Conservation (phyloP, 2,797 vertebrate species). For the Triplophysa yarkandensis region DNA sequence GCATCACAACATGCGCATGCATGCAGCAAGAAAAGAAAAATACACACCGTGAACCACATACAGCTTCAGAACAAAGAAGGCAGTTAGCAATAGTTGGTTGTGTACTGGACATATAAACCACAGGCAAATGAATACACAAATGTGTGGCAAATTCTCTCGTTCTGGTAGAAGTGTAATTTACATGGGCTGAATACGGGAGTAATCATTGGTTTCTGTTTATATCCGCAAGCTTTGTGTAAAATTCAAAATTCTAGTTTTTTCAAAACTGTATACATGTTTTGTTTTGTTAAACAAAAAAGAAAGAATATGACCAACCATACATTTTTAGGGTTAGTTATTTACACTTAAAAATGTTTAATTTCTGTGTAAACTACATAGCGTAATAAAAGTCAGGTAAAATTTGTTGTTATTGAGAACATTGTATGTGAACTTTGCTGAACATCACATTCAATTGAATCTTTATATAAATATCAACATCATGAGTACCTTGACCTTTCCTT, state of each 20-base stretch:
- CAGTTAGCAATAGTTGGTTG: background rate
- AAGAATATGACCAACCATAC: too few species aligned
- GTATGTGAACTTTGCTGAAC: background rate
- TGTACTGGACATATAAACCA: background rate
- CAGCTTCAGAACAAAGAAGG: background rate
- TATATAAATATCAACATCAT: background rate
- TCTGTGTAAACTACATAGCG: too few species aligned
- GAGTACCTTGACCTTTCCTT: background rate
- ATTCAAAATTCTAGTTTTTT: too few species aligned
- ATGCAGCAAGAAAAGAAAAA: background rate
- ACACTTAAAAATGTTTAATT: too few species aligned
- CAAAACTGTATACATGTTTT: too few species aligned
- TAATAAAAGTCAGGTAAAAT: background rate
- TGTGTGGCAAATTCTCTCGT: background rate
- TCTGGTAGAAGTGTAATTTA: background rate
- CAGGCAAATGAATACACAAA: background rate
- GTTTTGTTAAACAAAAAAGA: too few species aligned
- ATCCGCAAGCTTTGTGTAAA: too few species aligned
- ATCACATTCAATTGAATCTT: background rate
- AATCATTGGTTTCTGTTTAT: background rate
- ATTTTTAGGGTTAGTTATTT: too few species aligned
- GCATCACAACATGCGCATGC: background rate
- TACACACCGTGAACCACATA: background rate
- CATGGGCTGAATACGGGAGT: background rate
- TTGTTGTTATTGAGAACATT: background rate